Conservation (phyloP, 2,113 vertebrate genomes). For the Rhadina sibilatrix region DNA sequence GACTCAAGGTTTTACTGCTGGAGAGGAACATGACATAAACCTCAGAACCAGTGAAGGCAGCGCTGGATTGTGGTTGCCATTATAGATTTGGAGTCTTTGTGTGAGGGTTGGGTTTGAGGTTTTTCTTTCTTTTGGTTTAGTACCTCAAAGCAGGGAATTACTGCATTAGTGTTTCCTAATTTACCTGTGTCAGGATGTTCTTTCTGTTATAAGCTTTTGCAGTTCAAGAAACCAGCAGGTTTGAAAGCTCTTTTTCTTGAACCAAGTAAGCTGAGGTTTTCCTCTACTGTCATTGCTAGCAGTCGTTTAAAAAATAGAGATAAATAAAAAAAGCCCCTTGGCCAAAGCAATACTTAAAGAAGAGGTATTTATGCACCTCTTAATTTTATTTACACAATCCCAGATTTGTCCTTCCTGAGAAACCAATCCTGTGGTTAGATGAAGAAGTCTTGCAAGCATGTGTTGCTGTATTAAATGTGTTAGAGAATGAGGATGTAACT, state of each 20-base stretch:
- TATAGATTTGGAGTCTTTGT: accelerated
- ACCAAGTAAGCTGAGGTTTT: neutral
- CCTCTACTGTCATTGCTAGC: neutral
- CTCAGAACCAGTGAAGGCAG: neutral
- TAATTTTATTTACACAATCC: neutral
- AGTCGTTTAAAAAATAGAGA: neutral
- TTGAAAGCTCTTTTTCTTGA: neutral
- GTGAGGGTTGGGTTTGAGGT: neutral
- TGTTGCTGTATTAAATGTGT: neutral
- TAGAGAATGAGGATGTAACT: neutral
- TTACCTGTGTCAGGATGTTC: neutral
- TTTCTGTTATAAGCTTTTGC: neutral
- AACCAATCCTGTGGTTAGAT: neutral
- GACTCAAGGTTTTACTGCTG: neutral
- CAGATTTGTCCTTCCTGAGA: neutral
- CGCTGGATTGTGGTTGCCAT: neutral
- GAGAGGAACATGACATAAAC: neutral
- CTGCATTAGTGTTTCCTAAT: neutral
- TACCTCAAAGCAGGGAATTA: neutral
- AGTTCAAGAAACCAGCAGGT: neutral
- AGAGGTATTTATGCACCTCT: neutral
- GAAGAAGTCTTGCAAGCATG: neutral
- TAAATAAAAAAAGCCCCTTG: neutral
- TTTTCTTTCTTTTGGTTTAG: neutral
- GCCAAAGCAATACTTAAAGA: neutral